phyloP scores from a whole-genome alignment of 2,888 invertebrate species.

The Aleiodes testaceus region DNA sequence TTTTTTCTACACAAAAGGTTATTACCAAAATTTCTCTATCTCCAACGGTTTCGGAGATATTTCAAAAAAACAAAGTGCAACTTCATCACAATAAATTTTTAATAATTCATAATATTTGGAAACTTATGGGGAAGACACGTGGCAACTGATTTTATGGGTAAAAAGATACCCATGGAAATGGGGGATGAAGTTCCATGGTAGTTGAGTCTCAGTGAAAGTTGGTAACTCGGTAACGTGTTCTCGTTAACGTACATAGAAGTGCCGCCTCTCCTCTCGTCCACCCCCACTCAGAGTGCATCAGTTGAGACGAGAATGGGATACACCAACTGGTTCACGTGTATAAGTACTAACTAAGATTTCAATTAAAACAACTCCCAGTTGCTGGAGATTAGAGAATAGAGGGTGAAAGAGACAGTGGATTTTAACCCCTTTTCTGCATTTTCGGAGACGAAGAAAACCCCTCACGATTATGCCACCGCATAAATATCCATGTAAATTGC shows the following conservation, averaged over 20 bases:
- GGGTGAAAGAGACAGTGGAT: conserved; percentile 35
- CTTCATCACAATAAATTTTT: no score
- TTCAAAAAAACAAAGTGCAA: no score
- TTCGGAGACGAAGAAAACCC: conserved; percentile 54
- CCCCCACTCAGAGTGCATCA: conserved; percentile 23
- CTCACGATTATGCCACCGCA: conserved; percentile 72
- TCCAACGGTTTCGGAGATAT: no score
- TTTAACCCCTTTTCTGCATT: conserved; percentile 46
- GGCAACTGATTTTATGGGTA: conserved; percentile 16
- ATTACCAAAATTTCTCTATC: no score
- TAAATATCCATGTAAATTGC: conserved; percentile 74
- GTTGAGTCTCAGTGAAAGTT: conserved; percentile 50
- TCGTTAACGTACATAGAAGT: conserved; percentile 48
- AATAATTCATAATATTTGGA: background rate
- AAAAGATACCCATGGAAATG: background rate
- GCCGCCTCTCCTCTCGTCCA: background rate
- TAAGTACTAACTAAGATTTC: conserved; percentile 66
- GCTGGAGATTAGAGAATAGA: conserved; percentile 67
- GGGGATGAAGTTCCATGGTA: conserved; percentile 26
- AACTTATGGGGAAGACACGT: conserved; percentile 7
- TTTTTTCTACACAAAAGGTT: no score
- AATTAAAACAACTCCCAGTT: conserved; percentile 71
- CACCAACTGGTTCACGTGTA: conserved; percentile 18
- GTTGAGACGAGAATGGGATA: conserved; percentile 34
- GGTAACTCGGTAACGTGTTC: conserved; percentile 55